Base-by-base conservation (phyloP, 2,797 vertebrate genomes). In the Chaetophractus vellerosus region DNA sequence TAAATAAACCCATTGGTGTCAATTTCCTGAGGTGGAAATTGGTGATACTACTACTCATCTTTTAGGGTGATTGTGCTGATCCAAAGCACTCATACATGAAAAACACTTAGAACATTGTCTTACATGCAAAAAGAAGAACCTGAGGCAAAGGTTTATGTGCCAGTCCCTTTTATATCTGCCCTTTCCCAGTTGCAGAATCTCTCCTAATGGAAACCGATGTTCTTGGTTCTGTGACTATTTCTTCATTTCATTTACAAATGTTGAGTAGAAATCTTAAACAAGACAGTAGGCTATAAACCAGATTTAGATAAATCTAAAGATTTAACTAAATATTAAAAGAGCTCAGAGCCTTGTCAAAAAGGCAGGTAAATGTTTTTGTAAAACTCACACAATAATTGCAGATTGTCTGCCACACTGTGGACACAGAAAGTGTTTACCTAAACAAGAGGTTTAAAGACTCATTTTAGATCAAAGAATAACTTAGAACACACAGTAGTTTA, bases 221-320 rank as follows among this genome's bases (percentile, higher is more conserved):
- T 88, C 9, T 92, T 93, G 16, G 16, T 63, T 93, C 31, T 19
- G 24, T 52, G 36, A 82, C 18, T 61, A 69, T 31, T 26, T 94
- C 83, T 88, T 38, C 6, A 78, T 81, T 95, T 95, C 6, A 57
- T 61, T 26, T 82, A 86, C 52, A 64, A 92, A 85, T 86, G 3
- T 64, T 78, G 11, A 52, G 23, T 26, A 83, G 52, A 88, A 93
- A 92, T 59, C 59, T 76, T 90, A 18, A 23, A 4, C 19, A 23
- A 71, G 48, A 28, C 31, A 82, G 38, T 61, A 36, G 48, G 64
- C n/a, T 66, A 5, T 72, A 24, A 23, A 41, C 4, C 12, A 82
- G 48, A 69, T 85, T 50, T 88, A 61, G 15, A 81, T 38, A 92
- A n/a, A n/a, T n/a, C n/a, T n/a, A n/a, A n/a, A n/a, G n/a, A n/a